Percentiles rank a stretch among this genome's conserved stretches.
Evolutionary conservation across 2,888 invertebrate species (phyloP).

Genomic region (Beris morrisii): DNA sequence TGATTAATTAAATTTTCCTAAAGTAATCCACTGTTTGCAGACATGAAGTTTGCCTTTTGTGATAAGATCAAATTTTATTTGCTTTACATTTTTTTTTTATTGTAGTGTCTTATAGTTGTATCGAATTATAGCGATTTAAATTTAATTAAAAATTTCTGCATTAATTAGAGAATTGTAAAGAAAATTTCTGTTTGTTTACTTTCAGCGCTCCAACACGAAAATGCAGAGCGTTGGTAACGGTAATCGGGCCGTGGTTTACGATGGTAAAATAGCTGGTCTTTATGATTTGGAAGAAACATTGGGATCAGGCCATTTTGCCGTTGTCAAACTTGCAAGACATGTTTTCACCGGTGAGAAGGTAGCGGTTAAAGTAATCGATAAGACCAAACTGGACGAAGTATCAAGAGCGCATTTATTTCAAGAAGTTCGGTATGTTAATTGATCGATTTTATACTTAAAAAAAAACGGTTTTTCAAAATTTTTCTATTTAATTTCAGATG

Average conservation of each 20-base stretch:
- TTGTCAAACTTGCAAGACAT: slow-evolving; percentile 96
- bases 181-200: not conserved
- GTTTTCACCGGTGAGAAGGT: slow-evolving; percentile 99
- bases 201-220: slow-evolving; percentile 29
- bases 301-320: slow-evolving; percentile 98
- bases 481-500: slow-evolving; percentile 72
- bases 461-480: not conserved
- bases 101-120: no score
- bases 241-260: slow-evolving; percentile 59
- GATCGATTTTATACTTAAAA: slow-evolving; percentile 2
- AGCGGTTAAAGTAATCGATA: slow-evolving; percentile 97
- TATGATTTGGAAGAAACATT: slow-evolving; percentile 98
- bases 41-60: no score
- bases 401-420: slow-evolving; percentile 95
- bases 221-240: slow-evolving; percentile 42
- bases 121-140: no score
- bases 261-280: slow-evolving; percentile 91
- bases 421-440: slow-evolving; percentile 67
- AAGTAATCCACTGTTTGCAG: no score
- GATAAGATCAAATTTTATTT: no score
- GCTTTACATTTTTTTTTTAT: no score
- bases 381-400: slow-evolving; percentile 94
- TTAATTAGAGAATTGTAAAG: no score
- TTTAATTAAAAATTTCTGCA: no score
- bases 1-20: no score